These are phyloP conservation scores for Sesamia nonagrioides DNA, from an alignment of 1,140 invertebrate genomes.

Conservation along the genomic window DNA sequence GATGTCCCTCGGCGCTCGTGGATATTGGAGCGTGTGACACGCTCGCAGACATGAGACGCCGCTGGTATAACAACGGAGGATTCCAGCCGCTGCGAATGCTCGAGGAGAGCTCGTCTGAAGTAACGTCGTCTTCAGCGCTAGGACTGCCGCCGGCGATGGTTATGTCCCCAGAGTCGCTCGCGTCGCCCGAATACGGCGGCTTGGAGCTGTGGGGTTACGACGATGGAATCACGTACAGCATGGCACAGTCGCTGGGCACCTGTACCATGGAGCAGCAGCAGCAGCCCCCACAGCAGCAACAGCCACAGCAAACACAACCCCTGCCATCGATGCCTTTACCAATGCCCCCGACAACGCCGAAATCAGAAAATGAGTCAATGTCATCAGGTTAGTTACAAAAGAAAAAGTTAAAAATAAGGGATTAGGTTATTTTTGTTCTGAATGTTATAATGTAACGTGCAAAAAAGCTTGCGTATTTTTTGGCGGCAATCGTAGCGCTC, in stretches of 20 bases:
- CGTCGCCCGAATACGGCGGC: slow-evolving; percentile 91
- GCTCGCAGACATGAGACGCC: slow-evolving; percentile 89
- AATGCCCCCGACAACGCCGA: slow-evolving; percentile 85
- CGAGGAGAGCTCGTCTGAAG: slow-evolving; percentile 92
- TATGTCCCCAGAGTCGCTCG: slow-evolving; percentile 91
- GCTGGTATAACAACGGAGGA: slow-evolving; percentile 91
- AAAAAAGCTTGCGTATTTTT: slow-evolving; percentile 58
- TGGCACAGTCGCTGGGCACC: slow-evolving; percentile 73
- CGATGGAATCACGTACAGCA: slow-evolving; percentile 80
- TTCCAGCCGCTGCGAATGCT: slow-evolving; percentile 89
- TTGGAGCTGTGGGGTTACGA: slow-evolving; percentile 94
- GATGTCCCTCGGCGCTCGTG: slow-evolving; percentile 78
- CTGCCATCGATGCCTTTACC: slow-evolving; percentile 83
- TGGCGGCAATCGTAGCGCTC: slow-evolving; percentile 69
- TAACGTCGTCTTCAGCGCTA: slow-evolving; percentile 91
- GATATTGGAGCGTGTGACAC: slow-evolving; percentile 80
- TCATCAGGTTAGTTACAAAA: slow-evolving; percentile 82
- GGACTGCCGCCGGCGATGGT: slow-evolving; percentile 88
- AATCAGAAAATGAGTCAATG: slow-evolving; percentile 87
- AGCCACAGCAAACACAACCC: slow-evolving; percentile 57
- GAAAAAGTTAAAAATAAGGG: slow-evolving; percentile 13
- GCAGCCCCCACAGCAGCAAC: slow-evolving; percentile 66
- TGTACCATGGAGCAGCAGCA: slow-evolving; percentile 77
- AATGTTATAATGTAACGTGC: slow-evolving; percentile 33
- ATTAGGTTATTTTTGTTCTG: slow-evolving; percentile 41